Evolutionary conservation across 2,888 invertebrate genomes (phyloP).

Genomic region (Strigamia transsilvanica): DNA sequence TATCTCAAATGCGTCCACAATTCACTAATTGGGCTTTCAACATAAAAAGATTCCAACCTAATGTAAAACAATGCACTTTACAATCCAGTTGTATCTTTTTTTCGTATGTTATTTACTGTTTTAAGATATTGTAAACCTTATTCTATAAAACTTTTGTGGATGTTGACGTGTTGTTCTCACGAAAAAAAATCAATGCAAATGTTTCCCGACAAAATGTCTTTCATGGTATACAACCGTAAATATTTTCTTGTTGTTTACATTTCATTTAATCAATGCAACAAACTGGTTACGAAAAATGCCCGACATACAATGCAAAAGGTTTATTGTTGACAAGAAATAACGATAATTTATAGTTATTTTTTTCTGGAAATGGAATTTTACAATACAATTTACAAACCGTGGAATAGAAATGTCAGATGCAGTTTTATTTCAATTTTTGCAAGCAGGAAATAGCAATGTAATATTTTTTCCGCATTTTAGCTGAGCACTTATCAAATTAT

Average conservation of each 20-base stretch:
- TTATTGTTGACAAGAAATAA: slow-evolving; percentile 3
- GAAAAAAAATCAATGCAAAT: slow-evolving; percentile 18
- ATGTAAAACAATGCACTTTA: slow-evolving; percentile 41
- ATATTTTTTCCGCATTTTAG: slow-evolving; percentile 35
- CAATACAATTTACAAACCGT: background rate
- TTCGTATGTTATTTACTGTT: background rate
- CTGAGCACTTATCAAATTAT: slow-evolving; percentile 28
- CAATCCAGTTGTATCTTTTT: slow-evolving; percentile 33
- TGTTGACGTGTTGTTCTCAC: background rate
- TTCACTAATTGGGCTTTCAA: slow-evolving; percentile 44
- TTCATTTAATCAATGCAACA: slow-evolving; percentile 25
- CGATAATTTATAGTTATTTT: slow-evolving; percentile 11
- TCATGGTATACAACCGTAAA: background rate
- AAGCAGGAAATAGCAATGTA: slow-evolving; percentile 13
- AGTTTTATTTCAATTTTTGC: slow-evolving; percentile 23
- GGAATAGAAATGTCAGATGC: slow-evolving; percentile 44
- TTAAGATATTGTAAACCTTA: background rate
- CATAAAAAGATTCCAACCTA: slow-evolving; percentile 35
- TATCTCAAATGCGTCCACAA: slow-evolving; percentile 44
- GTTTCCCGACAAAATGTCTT: slow-evolving; percentile 27
- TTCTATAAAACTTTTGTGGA: slow-evolving; percentile 13
- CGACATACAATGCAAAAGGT: slow-evolving; percentile 20
- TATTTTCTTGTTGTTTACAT: background rate
- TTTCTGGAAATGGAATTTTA: slow-evolving; percentile 18
- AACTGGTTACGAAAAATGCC: background rate